Evolutionary conservation across 2,113 vertebrate species (phyloP).

Genomic region (Siphamia tubifer): DNA sequence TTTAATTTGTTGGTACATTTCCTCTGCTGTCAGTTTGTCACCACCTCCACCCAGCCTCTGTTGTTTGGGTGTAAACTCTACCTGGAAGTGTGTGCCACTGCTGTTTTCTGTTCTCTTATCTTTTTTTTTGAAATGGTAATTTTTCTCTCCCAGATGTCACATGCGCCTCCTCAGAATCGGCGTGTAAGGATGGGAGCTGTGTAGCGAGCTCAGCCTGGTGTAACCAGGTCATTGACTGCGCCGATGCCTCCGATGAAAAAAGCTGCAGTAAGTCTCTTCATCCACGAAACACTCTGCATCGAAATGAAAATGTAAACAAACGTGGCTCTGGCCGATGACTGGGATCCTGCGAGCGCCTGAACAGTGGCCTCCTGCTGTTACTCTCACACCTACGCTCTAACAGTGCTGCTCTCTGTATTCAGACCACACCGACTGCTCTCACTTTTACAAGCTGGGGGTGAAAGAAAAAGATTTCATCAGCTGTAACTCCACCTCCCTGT

Average conservation of each 20-base stretch:
- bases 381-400: background rate
- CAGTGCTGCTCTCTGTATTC: slow-evolving; percentile 47
- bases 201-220: slow-evolving; percentile 88
- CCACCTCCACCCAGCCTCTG: background rate
- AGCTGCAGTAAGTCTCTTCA: slow-evolving; percentile 88
- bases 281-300: slow-evolving; percentile 17
- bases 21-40: background rate
- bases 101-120: slow-evolving; percentile 9
- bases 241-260: slow-evolving; percentile 95
- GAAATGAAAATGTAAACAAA: background rate
- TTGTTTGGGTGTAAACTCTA: slow-evolving; percentile 17
- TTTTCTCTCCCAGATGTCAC: slow-evolving; percentile 81
- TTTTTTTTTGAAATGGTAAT: slow-evolving; percentile 59
- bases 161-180: slow-evolving; percentile 87
- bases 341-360: slow-evolving; percentile 8
- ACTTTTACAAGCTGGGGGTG: slow-evolving; percentile 95
- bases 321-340: background rate
- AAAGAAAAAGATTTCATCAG: slow-evolving; percentile 91
- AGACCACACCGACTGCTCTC: slow-evolving; percentile 90
- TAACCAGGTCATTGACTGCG: slow-evolving; percentile 95
- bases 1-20: no score
- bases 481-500: slow-evolving; percentile 96
- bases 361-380: background rate
- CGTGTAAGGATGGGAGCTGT: slow-evolving; percentile 89
- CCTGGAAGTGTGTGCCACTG: slow-evolving; percentile 13